Conservation (phyloP, 2,888 invertebrate species). For the Lomographa bimaculata region DNA sequence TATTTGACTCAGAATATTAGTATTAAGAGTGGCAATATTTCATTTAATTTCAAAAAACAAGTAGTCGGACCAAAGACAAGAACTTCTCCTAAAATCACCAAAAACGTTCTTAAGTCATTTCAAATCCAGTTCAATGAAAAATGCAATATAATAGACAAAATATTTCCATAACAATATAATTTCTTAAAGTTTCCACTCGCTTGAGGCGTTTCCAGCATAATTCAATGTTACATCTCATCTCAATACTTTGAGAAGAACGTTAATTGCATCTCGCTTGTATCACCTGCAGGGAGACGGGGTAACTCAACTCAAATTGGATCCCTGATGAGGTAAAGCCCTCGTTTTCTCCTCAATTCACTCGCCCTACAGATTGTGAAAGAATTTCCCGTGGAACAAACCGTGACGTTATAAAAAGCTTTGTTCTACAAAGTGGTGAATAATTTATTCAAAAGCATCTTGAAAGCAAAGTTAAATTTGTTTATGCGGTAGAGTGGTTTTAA, state of each 20-base stretch:
- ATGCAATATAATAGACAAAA: too few relatives aligned
- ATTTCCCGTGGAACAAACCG: conserved; percentile 31
- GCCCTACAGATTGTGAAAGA: conserved; percentile 43
- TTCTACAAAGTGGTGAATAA: conserved; percentile 11
- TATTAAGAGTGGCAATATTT: too few relatives aligned
- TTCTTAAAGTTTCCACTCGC: too few relatives aligned
- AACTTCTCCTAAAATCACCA: too few relatives aligned
- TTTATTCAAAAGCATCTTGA: conserved; percentile 25
- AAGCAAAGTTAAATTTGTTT: conserved; percentile 4
- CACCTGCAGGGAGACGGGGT: conserved; percentile 66
- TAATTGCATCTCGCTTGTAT: conserved; percentile 78
- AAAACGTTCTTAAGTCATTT: too few relatives aligned
- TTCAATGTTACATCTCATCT: conserved; percentile 22
- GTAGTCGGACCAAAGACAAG: too few relatives aligned
- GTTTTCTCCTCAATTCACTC: conserved; percentile 64
- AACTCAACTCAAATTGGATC: conserved; percentile 72
- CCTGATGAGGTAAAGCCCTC: conserved; percentile 73
- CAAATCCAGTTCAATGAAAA: too few relatives aligned
- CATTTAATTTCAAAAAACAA: too few relatives aligned
- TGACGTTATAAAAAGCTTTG: conserved; percentile 28
- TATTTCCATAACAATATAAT: too few relatives aligned
- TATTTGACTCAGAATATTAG: too few relatives aligned
- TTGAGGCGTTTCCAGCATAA: conserved; percentile 27
- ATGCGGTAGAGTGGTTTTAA: neutral
- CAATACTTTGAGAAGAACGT: conserved; percentile 51